Base-by-base conservation (phyloP, 2,888 invertebrate genomes). In the Clostera curtula region DNA sequence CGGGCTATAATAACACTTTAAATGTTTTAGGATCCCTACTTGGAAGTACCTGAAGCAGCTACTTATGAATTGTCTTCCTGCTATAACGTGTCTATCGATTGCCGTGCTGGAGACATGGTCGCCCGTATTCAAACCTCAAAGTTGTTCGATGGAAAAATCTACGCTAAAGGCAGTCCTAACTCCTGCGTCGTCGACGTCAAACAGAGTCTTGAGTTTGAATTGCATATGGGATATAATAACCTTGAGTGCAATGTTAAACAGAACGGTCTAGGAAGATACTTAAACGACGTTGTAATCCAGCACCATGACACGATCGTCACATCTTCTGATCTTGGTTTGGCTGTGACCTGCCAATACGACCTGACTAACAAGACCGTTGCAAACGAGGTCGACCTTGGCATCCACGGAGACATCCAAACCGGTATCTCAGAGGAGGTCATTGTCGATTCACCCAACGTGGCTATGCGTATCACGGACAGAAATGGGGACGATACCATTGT, bases 301-400 rank as follows among this genome's bases (percentile, higher is more conserved):
- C 96, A 96, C 79, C 96, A 97, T 82, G 96, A 96, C 66, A 95
- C 95, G 60, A 96, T 97, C 56, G 95, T 97, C 40, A 97, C 96
- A 42, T 95, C 94, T 40, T 94, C 95, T 25, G 96, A 97, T 87
- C 87, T 97, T 56, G 96, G 96, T 18, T 86, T 96, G 29, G 95
- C 95, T 23, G 95, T 97, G 34, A 94, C 95, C 43, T 97, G 96
- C 72, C 95, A 96, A 66, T 96, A 96, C 74, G 96, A 96, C 69
- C 85, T 96, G 52, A 95, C 95, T 49, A 96, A 96, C 74, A 96
- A 96, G 84, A 95, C 94, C 27, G 95, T 97, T 19, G 91, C 95
- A 32, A 96, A 96, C 73, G 95, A 95, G 72, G 94, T 96, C 25
- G 94, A 94, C 70, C 87, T 94, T 42, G 93, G 93, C 43, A 95